A percentile compares a stretch with the other conserved stretches of the same genome.
Evolutionary conservation across 1,140 invertebrate genomes (phyloP).

Genomic region (Penaeus japonicus): DNA sequence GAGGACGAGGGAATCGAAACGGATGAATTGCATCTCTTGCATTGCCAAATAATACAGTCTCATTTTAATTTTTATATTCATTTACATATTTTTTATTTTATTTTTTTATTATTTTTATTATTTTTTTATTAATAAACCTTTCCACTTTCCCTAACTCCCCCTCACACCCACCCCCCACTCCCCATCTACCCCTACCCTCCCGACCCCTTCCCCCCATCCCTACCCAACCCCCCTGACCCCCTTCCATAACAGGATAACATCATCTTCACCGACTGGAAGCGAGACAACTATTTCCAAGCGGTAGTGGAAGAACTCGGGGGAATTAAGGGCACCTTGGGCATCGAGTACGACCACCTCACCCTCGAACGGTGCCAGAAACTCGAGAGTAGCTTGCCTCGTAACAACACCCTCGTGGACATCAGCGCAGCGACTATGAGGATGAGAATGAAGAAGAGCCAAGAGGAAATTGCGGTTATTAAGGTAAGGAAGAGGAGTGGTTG

Average conservation of each 20-base stretch:
- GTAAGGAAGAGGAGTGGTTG: neutral
- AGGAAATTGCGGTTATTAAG: conserved; percentile 39
- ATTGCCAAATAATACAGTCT: too few relatives aligned
- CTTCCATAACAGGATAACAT: conserved; percentile 19
- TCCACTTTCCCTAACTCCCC: neutral
- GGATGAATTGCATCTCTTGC: too few relatives aligned
- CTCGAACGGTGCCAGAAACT: neutral
- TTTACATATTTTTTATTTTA: neutral
- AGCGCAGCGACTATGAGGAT: conserved; percentile 25
- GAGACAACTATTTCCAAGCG: conserved; percentile 27
- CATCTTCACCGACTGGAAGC: conserved; percentile 32
- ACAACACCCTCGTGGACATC: neutral
- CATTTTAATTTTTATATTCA: too few relatives aligned
- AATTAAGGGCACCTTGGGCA: neutral
- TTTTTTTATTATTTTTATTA: too few relatives aligned
- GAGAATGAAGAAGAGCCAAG: conserved; percentile 47
- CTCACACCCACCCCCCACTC: too few relatives aligned
- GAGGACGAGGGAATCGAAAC: too few relatives aligned
- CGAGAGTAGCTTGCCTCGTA: neutral
- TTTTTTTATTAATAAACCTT: neutral
- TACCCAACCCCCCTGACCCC: too few relatives aligned
- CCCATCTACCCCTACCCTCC: too few relatives aligned
- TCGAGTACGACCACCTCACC: conserved; percentile 35
- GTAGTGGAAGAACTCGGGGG: conserved; percentile 26
- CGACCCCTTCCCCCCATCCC: too few relatives aligned